Conservation (phyloP, 2,888 invertebrate genomes). For the Hyposoter dolosus region DNA sequence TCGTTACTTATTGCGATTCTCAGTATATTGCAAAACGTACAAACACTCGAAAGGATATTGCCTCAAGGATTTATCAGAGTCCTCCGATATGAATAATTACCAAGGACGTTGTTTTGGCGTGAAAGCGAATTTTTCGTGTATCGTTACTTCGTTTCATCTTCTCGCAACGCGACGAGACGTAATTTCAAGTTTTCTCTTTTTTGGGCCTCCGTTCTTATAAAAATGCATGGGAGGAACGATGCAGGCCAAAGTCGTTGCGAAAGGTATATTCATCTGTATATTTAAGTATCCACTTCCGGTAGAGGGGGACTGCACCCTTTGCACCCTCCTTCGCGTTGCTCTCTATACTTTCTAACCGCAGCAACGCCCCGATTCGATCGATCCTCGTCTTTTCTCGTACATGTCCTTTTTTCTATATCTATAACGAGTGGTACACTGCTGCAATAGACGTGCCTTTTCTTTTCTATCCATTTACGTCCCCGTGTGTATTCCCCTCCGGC, state of each 20-base stretch:
- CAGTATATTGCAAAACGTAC: no score
- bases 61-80: slow-evolving; percentile 13
- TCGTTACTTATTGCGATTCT: neutral
- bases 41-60: no score
- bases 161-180: slow-evolving; percentile 5
- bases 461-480: slow-evolving; percentile 34
- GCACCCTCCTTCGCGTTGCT: slow-evolving; percentile 62
- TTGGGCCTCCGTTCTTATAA: slow-evolving; percentile 6
- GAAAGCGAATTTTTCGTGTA: slow-evolving; percentile 36
- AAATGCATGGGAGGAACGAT: slow-evolving; percentile 55
- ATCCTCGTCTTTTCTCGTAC: slow-evolving; percentile 75
- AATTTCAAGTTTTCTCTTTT: slow-evolving; percentile 56
- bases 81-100: slow-evolving; percentile 48
- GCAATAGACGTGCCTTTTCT: slow-evolving; percentile 51
- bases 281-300: slow-evolving; percentile 47
- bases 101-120: slow-evolving; percentile 15
- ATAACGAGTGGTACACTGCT: slow-evolving; percentile 26
- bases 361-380: slow-evolving; percentile 80
- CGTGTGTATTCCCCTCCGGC: slow-evolving; percentile 18
- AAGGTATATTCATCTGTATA: slow-evolving; percentile 31
- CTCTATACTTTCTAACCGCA: slow-evolving; percentile 69
- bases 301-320: slow-evolving; percentile 69
- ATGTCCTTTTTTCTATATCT: slow-evolving; percentile 38
- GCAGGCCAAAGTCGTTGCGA: slow-evolving; percentile 38
- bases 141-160: slow-evolving; percentile 48